These are phyloP conservation scores for Macquaria australasica DNA, from an alignment of 2,113 vertebrate species.

Conservation along the genomic window DNA sequence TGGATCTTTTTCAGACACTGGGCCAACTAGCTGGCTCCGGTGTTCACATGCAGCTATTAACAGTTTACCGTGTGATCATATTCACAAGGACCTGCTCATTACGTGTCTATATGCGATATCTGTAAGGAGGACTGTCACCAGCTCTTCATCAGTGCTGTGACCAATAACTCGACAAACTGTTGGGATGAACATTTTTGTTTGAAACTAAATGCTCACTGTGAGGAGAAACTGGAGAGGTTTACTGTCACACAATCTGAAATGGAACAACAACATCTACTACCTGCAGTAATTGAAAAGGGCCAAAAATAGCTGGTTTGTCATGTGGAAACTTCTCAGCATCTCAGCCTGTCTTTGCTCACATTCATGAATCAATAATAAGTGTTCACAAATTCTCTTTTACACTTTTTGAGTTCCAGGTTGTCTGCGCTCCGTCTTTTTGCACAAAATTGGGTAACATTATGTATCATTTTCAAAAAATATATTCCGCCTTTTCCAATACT, in stretches of 20 bases:
- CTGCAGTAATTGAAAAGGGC: conserved; percentile 2
- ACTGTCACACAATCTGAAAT: conserved; percentile 9
- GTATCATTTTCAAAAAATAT: no score
- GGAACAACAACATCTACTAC: not conserved
- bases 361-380: conserved; percentile 19
- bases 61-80: not conserved
- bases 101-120: not conserved
- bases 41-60: not conserved
- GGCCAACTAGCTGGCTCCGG: conserved; percentile 1
- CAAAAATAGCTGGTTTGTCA: conserved; percentile 13
- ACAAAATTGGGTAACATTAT: not conserved
- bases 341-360: not conserved
- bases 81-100: not conserved
- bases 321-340: not conserved
- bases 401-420: no score
- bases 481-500: not conserved
- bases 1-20: conserved; percentile 40
- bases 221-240: not conserved
- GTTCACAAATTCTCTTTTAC: conserved; percentile 1
- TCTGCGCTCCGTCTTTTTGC: not conserved
- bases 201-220: not conserved
- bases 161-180: not conserved
- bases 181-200: not conserved
- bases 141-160: not conserved
- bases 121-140: not conserved